Evolutionary conservation across 2,888 invertebrate genomes (phyloP).

Genomic region (Drosophila emarginata): DNA sequence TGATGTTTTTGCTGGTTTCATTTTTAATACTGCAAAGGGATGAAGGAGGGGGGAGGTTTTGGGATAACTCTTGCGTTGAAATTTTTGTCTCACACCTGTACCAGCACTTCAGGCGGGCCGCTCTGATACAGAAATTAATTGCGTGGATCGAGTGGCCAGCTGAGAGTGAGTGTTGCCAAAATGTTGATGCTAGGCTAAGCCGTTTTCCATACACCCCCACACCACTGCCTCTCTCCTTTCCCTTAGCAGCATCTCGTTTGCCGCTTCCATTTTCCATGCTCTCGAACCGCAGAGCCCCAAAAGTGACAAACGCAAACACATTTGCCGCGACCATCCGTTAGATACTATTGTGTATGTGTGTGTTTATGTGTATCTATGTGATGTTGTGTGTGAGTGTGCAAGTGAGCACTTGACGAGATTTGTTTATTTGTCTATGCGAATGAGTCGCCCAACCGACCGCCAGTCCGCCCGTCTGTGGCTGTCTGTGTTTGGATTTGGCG

Average conservation of each 20-base stretch:
- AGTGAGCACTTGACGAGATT: slow-evolving; percentile 71
- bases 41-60: neutral
- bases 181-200: slow-evolving; percentile 71
- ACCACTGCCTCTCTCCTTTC: neutral
- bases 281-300: slow-evolving; percentile 55
- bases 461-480: slow-evolving; percentile 56
- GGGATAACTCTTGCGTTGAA: slow-evolving; percentile 44
- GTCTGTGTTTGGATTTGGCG: slow-evolving; percentile 73
- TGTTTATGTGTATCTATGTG: slow-evolving; percentile 12
- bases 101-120: slow-evolving; percentile 55
- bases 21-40: slow-evolving; percentile 56
- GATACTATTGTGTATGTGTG: slow-evolving; percentile 47
- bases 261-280: slow-evolving; percentile 9
- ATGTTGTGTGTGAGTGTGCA: slow-evolving; percentile 17
- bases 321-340: slow-evolving; percentile 58
- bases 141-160: slow-evolving; percentile 73
- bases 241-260: neutral
- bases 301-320: slow-evolving; percentile 76
- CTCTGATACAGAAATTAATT: slow-evolving; percentile 73
- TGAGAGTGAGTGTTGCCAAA: slow-evolving; percentile 57
- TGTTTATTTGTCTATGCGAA: slow-evolving; percentile 74
- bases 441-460: slow-evolving; percentile 9
- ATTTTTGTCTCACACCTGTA: slow-evolving; percentile 42
- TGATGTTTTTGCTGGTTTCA: slow-evolving; percentile 72
- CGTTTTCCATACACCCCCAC: slow-evolving; percentile 20